Base-by-base conservation (phyloP, 2,888 invertebrate species). In the Odontothrips loti region DNA sequence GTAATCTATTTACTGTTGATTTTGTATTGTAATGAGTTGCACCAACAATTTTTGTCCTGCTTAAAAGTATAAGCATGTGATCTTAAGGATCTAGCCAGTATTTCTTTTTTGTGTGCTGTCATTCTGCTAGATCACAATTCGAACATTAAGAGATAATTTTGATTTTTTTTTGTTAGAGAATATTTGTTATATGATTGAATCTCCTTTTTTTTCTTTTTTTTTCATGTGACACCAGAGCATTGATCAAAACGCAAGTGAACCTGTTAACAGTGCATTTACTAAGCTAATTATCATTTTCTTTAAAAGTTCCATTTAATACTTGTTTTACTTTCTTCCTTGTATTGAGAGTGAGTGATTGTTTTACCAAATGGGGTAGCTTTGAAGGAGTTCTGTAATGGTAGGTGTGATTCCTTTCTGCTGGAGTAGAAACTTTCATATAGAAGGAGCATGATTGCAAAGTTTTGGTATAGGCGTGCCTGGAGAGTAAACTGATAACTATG, bases 1-100 rank as follows among this genome's bases (percentile, higher is more conserved):
- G 23, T 79, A 29, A 23, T 79, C n/a, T 29, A 29, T 11, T 79
- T 79, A 23, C 12, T 79, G 23, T 79, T 47, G 79, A 79, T 79
- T 9, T 58, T 20, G 17, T 58, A 20, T 20, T 17, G 17, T 20
- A 58, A 58, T 20, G 34, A 43, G 34, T 43, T 43, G 34, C 34
- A 43, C 34, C 58, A 20, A 58, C 6, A 20, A 6, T 11, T 58
- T 58, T 58, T 58, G 6, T 20, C 15, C 15, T 17, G 58, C 58
- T 58, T 58, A 58, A 15, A 58, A 1, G 1, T 58, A 58, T 58
- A 58, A 58, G 58, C 20, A 20, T 58, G 20, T 15, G 58, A 58
- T 58, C 15, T 6, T 20, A 58, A 58, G 17, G 58, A 4, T 58
- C 15, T 58, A 20, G 20, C 20, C 58, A 58, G 58, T 58, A 58